phyloP scores from a whole-genome alignment of 2,113 vertebrate genomes.

The Ophiodon elongatus region DNA sequence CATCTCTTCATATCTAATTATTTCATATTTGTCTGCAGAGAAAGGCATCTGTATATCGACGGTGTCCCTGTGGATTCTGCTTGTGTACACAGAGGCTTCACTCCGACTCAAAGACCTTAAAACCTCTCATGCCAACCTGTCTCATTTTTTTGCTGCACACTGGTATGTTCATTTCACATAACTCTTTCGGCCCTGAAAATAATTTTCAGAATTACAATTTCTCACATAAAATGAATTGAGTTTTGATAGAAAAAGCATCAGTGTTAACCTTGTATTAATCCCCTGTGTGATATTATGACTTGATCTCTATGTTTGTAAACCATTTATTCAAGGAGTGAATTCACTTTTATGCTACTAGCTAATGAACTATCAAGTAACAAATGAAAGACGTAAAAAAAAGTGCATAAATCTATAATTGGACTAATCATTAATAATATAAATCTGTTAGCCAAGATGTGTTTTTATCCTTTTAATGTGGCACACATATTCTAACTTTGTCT shows the following conservation, averaged over 20 bases:
- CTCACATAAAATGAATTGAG: not conserved
- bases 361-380: not conserved
- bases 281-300: not conserved
- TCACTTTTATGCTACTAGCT: constrained; percentile 5
- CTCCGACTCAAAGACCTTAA: constrained; percentile 87
- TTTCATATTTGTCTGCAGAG: constrained; percentile 71
- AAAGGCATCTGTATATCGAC: constrained; percentile 87
- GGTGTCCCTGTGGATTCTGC: constrained; percentile 86
- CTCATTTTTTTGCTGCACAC: constrained; percentile 88
- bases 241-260: not conserved
- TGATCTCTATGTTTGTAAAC: not conserved
- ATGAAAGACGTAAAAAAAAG: not conserved
- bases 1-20: not conserved
- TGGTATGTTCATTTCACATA: constrained; percentile 76
- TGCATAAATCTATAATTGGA: not conserved
- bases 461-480: not conserved
- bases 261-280: not conserved
- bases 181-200: not conserved
- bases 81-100: constrained; percentile 87
- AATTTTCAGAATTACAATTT: not conserved
- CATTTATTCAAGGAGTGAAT: not conserved
- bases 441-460: not conserved
- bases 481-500: not conserved
- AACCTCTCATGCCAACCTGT: constrained; percentile 85
- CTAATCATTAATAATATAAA: not conserved